Percentiles rank a stretch among this genome's conserved stretches.
These are phyloP conservation scores for Ridgeia piscesae DNA, from an alignment of 1,140 invertebrate genomes.

Conservation along the genomic window DNA sequence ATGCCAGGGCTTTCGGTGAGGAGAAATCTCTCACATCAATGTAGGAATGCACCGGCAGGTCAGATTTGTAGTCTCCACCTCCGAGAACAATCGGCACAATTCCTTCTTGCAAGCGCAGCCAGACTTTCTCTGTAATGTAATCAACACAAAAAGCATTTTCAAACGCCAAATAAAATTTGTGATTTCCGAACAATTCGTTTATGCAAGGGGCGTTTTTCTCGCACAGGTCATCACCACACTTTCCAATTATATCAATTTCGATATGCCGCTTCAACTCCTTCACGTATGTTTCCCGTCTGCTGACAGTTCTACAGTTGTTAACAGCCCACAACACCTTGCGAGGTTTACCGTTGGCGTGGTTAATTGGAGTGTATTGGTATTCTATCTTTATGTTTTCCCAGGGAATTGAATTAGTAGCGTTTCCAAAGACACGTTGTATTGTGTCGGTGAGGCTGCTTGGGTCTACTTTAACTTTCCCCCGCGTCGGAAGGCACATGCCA, in stretches of 20 bases:
- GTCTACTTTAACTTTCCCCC: background rate
- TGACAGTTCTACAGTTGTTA: constrained; percentile 63
- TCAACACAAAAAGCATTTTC: background rate
- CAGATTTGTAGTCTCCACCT: background rate
- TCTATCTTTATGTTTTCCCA: background rate
- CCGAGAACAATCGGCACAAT: background rate
- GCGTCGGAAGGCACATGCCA: background rate
- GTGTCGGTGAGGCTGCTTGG: background rate
- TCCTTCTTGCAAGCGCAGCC: background rate
- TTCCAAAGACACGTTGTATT: background rate
- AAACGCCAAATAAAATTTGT: constrained; percentile 1
- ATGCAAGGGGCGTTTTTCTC: background rate
- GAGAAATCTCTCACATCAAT: background rate
- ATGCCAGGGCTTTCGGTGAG: background rate
- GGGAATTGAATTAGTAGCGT: background rate
- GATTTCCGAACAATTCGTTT: background rate
- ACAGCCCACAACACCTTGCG: constrained; percentile 64
- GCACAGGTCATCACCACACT: constrained; percentile 54
- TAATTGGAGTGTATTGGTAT: background rate
- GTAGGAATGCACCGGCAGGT: background rate
- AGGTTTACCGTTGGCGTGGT: constrained; percentile 42
- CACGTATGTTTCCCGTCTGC: constrained; percentile 61
- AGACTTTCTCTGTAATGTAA: background rate
- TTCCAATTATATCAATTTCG: constrained; percentile 66
- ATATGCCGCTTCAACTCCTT: constrained; percentile 60